These are phyloP conservation scores for Boulengeromyrus knoepffleri DNA, from an alignment of 2,113 vertebrate species.

Conservation along the genomic window DNA sequence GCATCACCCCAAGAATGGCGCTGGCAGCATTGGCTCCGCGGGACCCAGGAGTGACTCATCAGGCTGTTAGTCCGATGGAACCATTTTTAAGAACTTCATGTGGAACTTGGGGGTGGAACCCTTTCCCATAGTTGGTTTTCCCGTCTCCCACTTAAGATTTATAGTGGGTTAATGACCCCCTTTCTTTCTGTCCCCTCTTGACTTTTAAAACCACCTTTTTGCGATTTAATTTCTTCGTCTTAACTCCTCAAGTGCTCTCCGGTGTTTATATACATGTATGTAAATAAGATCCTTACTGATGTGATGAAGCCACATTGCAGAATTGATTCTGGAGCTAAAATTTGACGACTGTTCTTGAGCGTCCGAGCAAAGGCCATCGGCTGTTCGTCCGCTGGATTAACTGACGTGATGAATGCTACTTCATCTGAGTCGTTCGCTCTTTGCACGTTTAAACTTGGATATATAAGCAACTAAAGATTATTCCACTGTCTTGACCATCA, in stretches of 20 bases:
- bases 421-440: not conserved
- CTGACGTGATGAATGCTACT: not conserved
- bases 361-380: not conserved
- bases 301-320: not conserved
- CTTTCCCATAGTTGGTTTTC: not conserved
- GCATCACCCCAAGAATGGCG: not conserved
- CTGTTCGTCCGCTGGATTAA: not conserved
- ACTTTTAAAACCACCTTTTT: slow-evolving; percentile 14
- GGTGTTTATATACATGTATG: not conserved
- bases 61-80: not conserved
- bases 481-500: not conserved
- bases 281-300: not conserved
- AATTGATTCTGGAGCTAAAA: not conserved
- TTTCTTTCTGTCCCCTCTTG: not conserved
- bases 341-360: not conserved
- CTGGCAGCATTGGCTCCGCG: not conserved
- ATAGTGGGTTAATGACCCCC: not conserved
- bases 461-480: not conserved
- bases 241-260: not conserved
- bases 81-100: slow-evolving; percentile 13
- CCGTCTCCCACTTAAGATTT: not conserved
- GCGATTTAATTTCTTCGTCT: slow-evolving; percentile 3
- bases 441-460: not conserved
- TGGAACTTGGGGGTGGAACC: not conserved
- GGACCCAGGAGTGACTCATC: not conserved